phyloP scores from a whole-genome alignment of 1,140 invertebrate genomes.

The Meloidogyne exigua region DNA sequence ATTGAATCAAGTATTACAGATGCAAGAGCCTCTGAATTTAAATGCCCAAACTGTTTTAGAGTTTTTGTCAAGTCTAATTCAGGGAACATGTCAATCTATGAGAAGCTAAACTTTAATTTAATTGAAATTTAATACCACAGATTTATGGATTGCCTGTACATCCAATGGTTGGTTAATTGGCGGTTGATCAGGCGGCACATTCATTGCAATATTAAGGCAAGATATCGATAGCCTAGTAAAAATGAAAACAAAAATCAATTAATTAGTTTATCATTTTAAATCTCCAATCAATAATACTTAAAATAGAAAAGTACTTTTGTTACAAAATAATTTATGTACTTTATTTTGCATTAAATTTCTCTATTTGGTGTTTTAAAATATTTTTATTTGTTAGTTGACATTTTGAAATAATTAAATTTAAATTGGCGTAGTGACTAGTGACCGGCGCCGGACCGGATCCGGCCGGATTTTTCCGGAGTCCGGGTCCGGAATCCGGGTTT shows the following conservation, averaged over 20 bases:
- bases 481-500: too few species aligned
- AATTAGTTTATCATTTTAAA: too few species aligned
- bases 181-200: not conserved
- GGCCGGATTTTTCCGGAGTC: too few species aligned
- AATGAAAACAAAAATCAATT: not conserved
- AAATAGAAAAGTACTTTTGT: too few species aligned
- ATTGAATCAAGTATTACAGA: conserved; percentile 22
- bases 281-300: too few species aligned
- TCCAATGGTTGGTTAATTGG: not conserved
- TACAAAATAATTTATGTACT: too few species aligned
- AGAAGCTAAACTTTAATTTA: not conserved
- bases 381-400: not conserved
- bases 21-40: conserved; percentile 19
- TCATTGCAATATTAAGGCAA: not conserved
- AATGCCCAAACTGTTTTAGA: conserved; percentile 19
- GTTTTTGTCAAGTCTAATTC: conserved; percentile 26
- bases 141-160: not conserved
- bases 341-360: too few species aligned
- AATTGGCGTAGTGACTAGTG: too few species aligned
- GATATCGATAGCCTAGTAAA: not conserved
- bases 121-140: not conserved
- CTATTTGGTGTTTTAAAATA: not conserved
- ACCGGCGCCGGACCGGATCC: too few species aligned
- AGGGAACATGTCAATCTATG: conserved; percentile 32
- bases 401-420: too few species aligned